Base-by-base conservation (phyloP, 2,888 invertebrate species). In the Maniola hyperantus region DNA sequence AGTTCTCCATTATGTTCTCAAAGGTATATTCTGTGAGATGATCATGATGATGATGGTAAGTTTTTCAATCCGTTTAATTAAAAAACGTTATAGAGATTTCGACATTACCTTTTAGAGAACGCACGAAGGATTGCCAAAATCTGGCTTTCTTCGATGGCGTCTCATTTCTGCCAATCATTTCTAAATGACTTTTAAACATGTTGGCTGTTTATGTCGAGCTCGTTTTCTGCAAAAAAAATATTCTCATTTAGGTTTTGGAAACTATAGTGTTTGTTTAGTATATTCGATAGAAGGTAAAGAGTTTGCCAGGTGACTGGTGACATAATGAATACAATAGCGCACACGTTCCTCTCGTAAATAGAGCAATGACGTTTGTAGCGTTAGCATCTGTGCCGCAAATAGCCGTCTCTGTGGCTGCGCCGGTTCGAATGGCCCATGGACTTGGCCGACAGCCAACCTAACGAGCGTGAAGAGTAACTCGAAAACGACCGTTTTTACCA, bases 91-190 rank as follows among this genome's bases (percentile, higher is more conserved):
- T 50, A 11, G 18, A n/a, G n/a, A n/a, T n/a, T n/a, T 34, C 39
- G 10, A 44, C 36, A 89, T 93, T 93, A 97, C 97, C 97, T 95
- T 97, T 97, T 79, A 97, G 94, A 93, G 97, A 97, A 92, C 97
- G 95, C 89, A 97, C 97, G 91, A 96, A 97, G 85, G 97, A 97
- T 93, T 97, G 97, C 97, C 97, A 97, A 93, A 97, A 97, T 93
- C 95, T 97, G 89, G 97, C 97, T 93, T 97, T 97, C 94, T 96
- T 97, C 93, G 96, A 96, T 87, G 97, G 95, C 88, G 96, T 95
- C 94, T 97, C 97, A 91, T 97, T 97, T 93, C 97, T 96, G 93
- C 97, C 97, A 89, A 97, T 97, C 96, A 97, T 97, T 93, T 97
- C 97, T 93, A 97, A 95, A 94, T 97, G 97, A 92, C 93, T 96